Base-by-base conservation (phyloP, 2,888 invertebrate genomes). In the Microplitis manilae region DNA sequence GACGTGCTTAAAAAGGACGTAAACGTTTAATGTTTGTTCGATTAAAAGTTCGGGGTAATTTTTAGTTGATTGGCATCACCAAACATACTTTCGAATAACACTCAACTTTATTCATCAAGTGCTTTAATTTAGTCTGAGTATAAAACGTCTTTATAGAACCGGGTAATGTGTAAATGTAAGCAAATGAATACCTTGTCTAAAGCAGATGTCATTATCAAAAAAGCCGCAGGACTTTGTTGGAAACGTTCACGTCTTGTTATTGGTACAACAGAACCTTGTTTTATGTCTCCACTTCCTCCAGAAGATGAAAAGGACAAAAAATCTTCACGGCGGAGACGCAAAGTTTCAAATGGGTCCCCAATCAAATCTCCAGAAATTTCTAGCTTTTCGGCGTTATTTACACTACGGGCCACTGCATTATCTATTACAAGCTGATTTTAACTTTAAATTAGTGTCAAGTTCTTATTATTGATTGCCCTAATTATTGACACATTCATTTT, bases 301-400 rank as follows among this genome's bases (percentile, higher is more conserved):
- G 93, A 93, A 76, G 94, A 94, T 79, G 90, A 91, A 88, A 94
- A 94, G 83, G 92, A 92, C 6, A 90, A 90, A 83, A 95, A 93
- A 90, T 96, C 96, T 87, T 96, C 96, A 77, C 94, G 92, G 40
- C 96, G 93, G 76, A 96, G 88, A 69, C 92, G 93, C 13, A 95
- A 95, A 73, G 96, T 93, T 91, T 97, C 97, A 87, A 97, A 94
- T 71, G 95, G 94, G 90, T 97, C 97, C 6, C 94, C 96, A 76
- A 95, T 90, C 39, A 91, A 89, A 13, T 94, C 93, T 0, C 96
- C 96, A 60, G 93, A 93, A 64, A 92, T 90, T 84, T 95, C 95
- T 0, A 97, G 89, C 30, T 91, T 92, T 8, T 89, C 87, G 0
- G 94, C 92, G 82, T 94, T 94, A 40, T 90, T 87, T 15, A 81